Evolutionary conservation across 2,113 vertebrate genomes (phyloP).

Genomic region (Lanius ludovicianus): DNA sequence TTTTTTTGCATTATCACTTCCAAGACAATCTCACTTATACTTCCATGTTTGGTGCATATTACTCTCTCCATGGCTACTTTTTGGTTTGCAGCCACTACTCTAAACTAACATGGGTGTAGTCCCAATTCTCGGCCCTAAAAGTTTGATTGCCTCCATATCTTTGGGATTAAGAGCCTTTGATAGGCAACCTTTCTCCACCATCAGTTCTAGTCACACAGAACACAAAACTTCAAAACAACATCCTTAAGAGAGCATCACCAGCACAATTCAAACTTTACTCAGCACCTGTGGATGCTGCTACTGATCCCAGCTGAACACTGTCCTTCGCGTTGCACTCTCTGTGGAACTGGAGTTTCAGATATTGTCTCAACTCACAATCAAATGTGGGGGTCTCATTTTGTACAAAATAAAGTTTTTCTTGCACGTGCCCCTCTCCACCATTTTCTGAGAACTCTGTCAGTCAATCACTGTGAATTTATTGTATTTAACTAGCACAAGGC

Average conservation of each 20-base stretch:
- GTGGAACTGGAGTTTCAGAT: background rate
- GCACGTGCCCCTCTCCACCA: fast-evolving
- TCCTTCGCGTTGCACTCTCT: background rate
- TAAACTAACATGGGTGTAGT: background rate
- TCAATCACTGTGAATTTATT: background rate
- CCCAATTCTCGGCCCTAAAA: background rate
- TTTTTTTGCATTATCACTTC: background rate
- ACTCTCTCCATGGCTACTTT: background rate
- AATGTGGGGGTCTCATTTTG: background rate
- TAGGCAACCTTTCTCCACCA: background rate
- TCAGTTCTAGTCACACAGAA: background rate
- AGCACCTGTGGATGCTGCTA: background rate
- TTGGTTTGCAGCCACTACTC: background rate
- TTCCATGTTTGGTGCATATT: background rate
- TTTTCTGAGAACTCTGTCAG: background rate
- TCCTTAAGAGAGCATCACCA: background rate
- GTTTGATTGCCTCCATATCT: background rate
- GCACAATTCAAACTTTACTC: background rate
- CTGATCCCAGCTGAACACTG: background rate
- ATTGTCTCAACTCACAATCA: background rate
- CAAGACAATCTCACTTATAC: background rate
- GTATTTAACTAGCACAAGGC: background rate
- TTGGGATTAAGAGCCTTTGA: background rate
- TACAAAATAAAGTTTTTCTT: background rate
- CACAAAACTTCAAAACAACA: background rate